phyloP scores from a whole-genome alignment of 64 coral and sea anemone genomes.

The Actinia equina region DNA sequence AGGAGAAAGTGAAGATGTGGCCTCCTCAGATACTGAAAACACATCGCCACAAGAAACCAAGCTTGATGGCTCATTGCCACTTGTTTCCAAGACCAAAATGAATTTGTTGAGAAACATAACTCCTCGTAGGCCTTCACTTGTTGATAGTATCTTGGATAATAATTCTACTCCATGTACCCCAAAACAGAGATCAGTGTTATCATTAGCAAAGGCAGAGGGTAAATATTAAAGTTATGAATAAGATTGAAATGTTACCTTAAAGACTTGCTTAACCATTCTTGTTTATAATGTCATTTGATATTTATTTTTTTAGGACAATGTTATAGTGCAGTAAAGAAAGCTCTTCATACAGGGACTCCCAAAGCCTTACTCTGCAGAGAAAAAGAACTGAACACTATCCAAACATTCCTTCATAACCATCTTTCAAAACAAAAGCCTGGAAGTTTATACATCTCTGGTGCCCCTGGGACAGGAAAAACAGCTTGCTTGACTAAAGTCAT shows the following conservation, averaged over 20 bases:
- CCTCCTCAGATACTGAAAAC: slow-evolving; percentile 50
- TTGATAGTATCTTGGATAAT: neutral
- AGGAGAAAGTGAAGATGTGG: slow-evolving; percentile 48
- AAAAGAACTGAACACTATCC: slow-evolving; percentile 71
- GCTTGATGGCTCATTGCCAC: neutral
- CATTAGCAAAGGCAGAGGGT: slow-evolving; percentile 8
- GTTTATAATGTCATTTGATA: neutral
- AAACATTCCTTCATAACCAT: slow-evolving; percentile 76
- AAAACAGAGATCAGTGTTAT: slow-evolving; percentile 7
- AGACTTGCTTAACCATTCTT: too few species aligned
- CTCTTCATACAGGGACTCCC: slow-evolving; percentile 84
- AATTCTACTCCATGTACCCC: slow-evolving; percentile 12
- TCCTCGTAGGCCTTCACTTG: neutral
- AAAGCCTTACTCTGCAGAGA: slow-evolving; percentile 85
- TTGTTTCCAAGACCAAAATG: neutral
- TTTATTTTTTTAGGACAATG: slow-evolving; percentile 32
- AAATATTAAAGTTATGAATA: neutral
- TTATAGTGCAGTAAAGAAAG: slow-evolving; percentile 84
- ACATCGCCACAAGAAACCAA: neutral
- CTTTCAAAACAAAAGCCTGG: slow-evolving; percentile 69
- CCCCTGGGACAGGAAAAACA: slow-evolving; percentile 96
- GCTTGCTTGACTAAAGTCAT: slow-evolving; percentile 92
- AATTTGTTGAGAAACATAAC: neutral
- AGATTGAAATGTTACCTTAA: too few species aligned
- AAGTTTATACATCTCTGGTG: slow-evolving; percentile 98